These are phyloP conservation scores for Criorhina ranunculi DNA, from an alignment of 2,888 invertebrate genomes.

Conservation along the genomic window DNA sequence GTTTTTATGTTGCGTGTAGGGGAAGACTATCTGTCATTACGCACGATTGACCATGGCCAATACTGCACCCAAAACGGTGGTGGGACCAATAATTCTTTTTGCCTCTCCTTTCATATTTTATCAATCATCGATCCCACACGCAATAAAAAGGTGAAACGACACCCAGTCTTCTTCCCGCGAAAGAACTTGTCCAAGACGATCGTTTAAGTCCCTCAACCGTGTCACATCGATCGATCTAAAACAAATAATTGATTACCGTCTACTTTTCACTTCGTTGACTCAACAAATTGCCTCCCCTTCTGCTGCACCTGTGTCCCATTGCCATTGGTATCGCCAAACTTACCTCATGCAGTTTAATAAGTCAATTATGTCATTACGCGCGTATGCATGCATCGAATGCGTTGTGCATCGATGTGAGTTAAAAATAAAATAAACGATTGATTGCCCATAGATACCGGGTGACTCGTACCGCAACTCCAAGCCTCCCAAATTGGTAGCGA, in stretches of 20 bases:
- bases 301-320: slow-evolving; percentile 35
- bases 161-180: background rate
- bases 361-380: slow-evolving; percentile 60
- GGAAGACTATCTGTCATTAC: too few relatives aligned
- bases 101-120: too few relatives aligned
- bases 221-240: slow-evolving; percentile 25
- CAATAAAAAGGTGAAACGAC: slow-evolving; percentile 18
- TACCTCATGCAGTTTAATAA: slow-evolving; percentile 48
- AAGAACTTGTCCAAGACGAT: slow-evolving; percentile 18
- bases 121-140: slow-evolving; percentile 17
- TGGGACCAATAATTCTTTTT: background rate
- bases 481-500: background rate
- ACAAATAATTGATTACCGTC: slow-evolving; percentile 61
- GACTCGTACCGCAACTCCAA: slow-evolving; percentile 26
- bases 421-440: slow-evolving; percentile 45
- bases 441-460: slow-evolving; percentile 28
- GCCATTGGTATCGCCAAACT: background rate
- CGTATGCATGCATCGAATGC: slow-evolving; percentile 24
- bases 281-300: slow-evolving; percentile 31
- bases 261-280: slow-evolving; percentile 46
- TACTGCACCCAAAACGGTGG: too few relatives aligned
- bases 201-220: slow-evolving; percentile 29
- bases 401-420: slow-evolving; percentile 39
- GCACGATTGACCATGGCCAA: too few relatives aligned
- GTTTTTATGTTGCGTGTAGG: too few relatives aligned